Evolutionary conservation across 1,140 invertebrate species (phyloP), one percentile per base, ranked within the genome.

Genomic region (Melanaphis sacchari): DNA sequence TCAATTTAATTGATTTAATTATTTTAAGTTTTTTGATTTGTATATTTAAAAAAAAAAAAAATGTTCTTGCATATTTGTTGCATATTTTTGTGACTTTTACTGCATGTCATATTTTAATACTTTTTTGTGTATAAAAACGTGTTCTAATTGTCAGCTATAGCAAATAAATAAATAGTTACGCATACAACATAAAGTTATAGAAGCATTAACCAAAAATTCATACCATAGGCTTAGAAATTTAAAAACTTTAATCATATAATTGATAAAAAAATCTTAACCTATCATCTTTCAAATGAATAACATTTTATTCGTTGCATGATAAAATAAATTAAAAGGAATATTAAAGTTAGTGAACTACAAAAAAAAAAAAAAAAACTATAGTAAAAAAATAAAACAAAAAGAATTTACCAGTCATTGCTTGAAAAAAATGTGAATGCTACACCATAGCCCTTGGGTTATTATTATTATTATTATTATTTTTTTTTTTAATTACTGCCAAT

Each of bases 401-500:
- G 24, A 91, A 66, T 31, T 54, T 66, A 18, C 11, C 24, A 36
- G 89, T 66, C 52, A 38, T 90, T 36, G 88, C 89, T 90, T 5
- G 89, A 18, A 91, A 91, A 91, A 88, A 91, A 91, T 91, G 90
- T 59, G 76, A 91, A 91, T 91, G 11, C 21, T 81, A 26, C 59
- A 43, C 31, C 59, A 21, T 76, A 66, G 49, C 31, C 90, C 52
- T 91, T 59, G 41, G 54, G 38, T 66, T 66, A 66, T 91, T 66
- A 40, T 91, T 91, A 81, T 66, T 76, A 43, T 66, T 66, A 26
- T 8, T 18, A 15, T 49, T n/a, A n/a, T 6, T 49, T 49, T 59
- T 59, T 66, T 91, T 76, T 91, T 91, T 91, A 91, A 91, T 91
- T 91, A 91, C 54, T 76, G 15, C 59, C 90, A 91, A 91, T 91